These are phyloP conservation scores for Hippocampus kuda DNA, from an alignment of 2,797 vertebrate genomes.

Conservation along the genomic window DNA sequence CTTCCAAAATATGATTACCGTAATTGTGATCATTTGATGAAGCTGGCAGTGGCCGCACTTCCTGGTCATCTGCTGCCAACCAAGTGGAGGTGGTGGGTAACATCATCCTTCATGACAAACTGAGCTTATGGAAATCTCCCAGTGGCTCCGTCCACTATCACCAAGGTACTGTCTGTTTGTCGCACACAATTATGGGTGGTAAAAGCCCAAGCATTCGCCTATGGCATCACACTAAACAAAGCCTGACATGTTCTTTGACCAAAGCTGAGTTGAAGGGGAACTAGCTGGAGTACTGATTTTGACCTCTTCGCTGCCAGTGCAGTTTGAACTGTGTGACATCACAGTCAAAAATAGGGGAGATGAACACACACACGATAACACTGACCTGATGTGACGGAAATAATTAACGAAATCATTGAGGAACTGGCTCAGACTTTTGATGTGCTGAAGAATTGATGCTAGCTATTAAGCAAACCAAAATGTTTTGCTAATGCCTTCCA, in stretches of 20 bases:
- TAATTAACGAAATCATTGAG: no score
- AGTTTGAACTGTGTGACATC: no score
- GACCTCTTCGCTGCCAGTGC: not conserved
- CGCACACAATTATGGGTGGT: not conserved
- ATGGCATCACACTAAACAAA: no score
- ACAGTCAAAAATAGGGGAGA: no score
- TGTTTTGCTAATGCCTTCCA: no score
- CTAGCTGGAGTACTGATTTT: not conserved
- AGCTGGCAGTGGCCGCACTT: slow-evolving; percentile 57
- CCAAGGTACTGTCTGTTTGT: slow-evolving; percentile 32
- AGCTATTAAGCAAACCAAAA: no score
- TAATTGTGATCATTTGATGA: slow-evolving; percentile 5
- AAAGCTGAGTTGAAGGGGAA: no score
- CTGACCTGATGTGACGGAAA: no score
- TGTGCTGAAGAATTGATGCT: no score
- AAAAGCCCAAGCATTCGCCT: not conserved
- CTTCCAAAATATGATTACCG: not conserved
- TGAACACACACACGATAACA: no score
- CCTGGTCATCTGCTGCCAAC: slow-evolving; percentile 10
- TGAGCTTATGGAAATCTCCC: slow-evolving; percentile 46
- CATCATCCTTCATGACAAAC: slow-evolving; percentile 61
- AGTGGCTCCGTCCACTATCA: slow-evolving; percentile 54
- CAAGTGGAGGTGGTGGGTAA: slow-evolving; percentile 44
- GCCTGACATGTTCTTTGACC: no score
- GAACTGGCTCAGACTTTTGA: no score